These are phyloP conservation scores for Coturnix japonica DNA, from an alignment of 2,113 vertebrate species.

Conservation along the genomic window DNA sequence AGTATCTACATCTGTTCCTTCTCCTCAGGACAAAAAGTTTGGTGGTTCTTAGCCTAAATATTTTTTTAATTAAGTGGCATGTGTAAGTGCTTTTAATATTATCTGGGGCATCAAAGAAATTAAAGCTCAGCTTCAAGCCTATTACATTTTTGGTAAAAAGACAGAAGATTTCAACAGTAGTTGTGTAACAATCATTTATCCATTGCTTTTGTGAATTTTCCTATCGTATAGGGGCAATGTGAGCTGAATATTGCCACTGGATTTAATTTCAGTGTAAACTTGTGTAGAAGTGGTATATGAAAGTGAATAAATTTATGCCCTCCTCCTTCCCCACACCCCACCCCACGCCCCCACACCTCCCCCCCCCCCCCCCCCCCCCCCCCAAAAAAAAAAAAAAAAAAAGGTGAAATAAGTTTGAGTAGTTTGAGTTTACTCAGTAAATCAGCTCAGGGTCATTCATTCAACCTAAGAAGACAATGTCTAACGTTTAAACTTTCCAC, in stretches of 20 bases:
- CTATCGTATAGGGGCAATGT: neutral
- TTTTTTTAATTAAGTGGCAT: neutral
- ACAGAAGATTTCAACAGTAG: neutral
- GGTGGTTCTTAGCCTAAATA: neutral
- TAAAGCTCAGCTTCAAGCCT: neutral
- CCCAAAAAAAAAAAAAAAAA: neutral
- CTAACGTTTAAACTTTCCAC: constrained; percentile 40
- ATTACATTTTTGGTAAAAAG: neutral
- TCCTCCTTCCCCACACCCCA: too few relatives aligned
- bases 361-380: too few relatives aligned
- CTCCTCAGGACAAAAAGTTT: neutral
- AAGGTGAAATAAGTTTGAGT: constrained; percentile 16
- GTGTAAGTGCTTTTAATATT: neutral
- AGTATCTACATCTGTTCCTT: neutral
- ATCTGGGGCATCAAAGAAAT: neutral
- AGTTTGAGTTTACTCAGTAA: constrained; percentile 4
- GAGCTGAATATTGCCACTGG: neutral
- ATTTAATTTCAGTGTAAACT: neutral
- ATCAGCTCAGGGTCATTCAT: constrained; percentile 27
- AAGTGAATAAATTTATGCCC: neutral
- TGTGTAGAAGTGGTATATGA: neutral
- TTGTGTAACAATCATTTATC: neutral
- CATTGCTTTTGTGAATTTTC: neutral
- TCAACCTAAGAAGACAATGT: constrained; percentile 29
- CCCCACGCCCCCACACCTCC: too few relatives aligned